Evolutionary conservation across 2,888 invertebrate species (phyloP).

Genomic region (Drosophila sordidapex): DNA sequence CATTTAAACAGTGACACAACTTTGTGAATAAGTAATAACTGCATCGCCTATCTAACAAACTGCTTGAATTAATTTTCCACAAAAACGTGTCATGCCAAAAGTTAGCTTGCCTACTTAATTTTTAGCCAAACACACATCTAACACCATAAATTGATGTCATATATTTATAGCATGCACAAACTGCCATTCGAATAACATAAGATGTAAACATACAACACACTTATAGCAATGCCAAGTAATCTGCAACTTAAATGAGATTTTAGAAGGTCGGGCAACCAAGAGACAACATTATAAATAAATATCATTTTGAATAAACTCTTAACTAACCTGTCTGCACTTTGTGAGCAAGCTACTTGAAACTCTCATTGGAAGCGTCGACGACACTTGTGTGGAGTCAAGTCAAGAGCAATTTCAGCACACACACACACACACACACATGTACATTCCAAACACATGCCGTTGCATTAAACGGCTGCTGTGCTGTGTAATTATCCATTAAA

Average conservation of each 20-base stretch:
- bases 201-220: conserved; percentile 18
- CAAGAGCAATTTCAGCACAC: conserved; percentile 63
- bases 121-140: conserved; percentile 25
- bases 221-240: conserved; percentile 59
- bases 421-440: conserved; percentile 19
- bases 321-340: conserved; percentile 80
- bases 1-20: neutral
- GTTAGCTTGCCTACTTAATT: conserved; percentile 39
- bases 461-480: conserved; percentile 69
- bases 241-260: conserved; percentile 78
- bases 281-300: conserved; percentile 76
- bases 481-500: conserved; percentile 79
- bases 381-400: conserved; percentile 63
- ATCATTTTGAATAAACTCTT: conserved; percentile 77
- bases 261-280: conserved; percentile 36
- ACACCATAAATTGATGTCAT: conserved; percentile 34
- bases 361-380: conserved; percentile 37
- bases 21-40: conserved; percentile 29
- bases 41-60: conserved; percentile 10
- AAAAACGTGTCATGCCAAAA: conserved; percentile 36
- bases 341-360: conserved; percentile 50
- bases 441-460: conserved; percentile 7
- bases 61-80: conserved; percentile 52
- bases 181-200: conserved; percentile 1
- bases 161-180: conserved; percentile 39